Percentiles rank a stretch among this genome's conserved stretches.
These are phyloP conservation scores for Scomber scombrus DNA, from an alignment of 2,113 vertebrate species.

Conservation along the genomic window DNA sequence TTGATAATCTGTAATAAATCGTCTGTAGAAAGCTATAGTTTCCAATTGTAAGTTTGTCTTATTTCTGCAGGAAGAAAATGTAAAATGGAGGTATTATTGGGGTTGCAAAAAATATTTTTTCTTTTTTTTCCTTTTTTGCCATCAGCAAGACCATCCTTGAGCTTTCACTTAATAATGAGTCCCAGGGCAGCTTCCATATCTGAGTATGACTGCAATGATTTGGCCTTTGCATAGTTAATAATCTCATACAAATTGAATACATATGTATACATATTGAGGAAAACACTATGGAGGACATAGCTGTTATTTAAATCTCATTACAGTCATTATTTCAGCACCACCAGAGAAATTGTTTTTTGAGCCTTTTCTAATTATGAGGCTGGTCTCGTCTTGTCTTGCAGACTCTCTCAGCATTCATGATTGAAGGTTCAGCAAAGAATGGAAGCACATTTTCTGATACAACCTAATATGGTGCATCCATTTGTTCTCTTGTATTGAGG, in stretches of 20 bases:
- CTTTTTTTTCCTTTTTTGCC: background rate
- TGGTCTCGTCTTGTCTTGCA: slow-evolving; percentile 48
- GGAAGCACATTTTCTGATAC: slow-evolving; percentile 65
- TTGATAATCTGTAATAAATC: slow-evolving; percentile 46
- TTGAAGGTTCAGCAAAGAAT: slow-evolving; percentile 69
- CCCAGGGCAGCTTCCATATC: slow-evolving; percentile 20
- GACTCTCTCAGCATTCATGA: slow-evolving; percentile 55
- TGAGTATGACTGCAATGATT: slow-evolving; percentile 24
- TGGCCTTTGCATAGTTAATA: slow-evolving; percentile 35
- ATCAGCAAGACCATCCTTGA: slow-evolving; percentile 30
- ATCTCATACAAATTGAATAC: slow-evolving; percentile 28
- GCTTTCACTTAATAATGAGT: slow-evolving; percentile 42
- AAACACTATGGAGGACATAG: slow-evolving; percentile 33
- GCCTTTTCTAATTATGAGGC: slow-evolving; percentile 68
- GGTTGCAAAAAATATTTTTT: slow-evolving; percentile 10
- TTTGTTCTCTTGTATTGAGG: slow-evolving; percentile 54
- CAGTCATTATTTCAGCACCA: slow-evolving; percentile 56
- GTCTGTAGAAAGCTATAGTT: background rate
- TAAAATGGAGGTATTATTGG: slow-evolving; percentile 11
- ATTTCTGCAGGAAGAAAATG: slow-evolving; percentile 4
- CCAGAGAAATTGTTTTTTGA: slow-evolving; percentile 60
- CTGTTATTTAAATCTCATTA: slow-evolving; percentile 60
- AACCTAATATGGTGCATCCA: slow-evolving; percentile 53
- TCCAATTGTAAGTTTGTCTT: background rate
- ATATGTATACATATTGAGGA: slow-evolving; percentile 23